These are phyloP conservation scores for Periophthalmodon schlosseri DNA, from an alignment of 2,113 vertebrate species.

Conservation along the genomic window DNA sequence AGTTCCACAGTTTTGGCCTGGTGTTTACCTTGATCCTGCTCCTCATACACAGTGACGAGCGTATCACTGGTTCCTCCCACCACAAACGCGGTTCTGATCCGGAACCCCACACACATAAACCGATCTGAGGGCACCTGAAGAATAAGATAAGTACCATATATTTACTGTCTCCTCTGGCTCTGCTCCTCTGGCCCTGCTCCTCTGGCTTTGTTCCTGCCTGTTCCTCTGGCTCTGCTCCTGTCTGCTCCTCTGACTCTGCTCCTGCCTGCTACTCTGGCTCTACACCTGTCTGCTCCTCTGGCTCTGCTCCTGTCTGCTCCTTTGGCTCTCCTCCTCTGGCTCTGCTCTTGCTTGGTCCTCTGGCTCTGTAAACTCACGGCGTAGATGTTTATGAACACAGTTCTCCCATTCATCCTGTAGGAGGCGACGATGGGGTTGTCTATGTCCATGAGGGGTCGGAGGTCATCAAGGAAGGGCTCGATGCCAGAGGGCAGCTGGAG, in stretches of 20 bases:
- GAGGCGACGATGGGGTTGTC: conserved; percentile 78
- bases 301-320: too few relatives aligned
- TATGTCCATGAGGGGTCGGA: conserved; percentile 77
- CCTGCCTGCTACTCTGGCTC: too few relatives aligned
- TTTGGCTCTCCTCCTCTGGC: background rate
- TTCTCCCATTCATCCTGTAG: conserved; percentile 81
- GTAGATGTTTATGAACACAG: conserved; percentile 82
- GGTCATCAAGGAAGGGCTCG: conserved; percentile 79
- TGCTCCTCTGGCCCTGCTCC: too few relatives aligned
- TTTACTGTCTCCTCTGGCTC: background rate
- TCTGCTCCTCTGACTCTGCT: too few relatives aligned
- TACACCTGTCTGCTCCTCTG: too few relatives aligned
- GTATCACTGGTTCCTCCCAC: conserved; percentile 43
- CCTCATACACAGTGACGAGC: conserved; percentile 54
- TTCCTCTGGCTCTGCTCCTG: too few relatives aligned
- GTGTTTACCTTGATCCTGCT: conserved; percentile 57
- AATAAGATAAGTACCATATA: background rate
- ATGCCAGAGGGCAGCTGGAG: conserved; percentile 88
- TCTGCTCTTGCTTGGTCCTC: background rate
- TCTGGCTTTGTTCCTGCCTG: background rate
- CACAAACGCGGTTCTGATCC: conserved; percentile 40
- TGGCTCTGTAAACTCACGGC: conserved; percentile 70
- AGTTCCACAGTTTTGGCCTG: too few relatives aligned
- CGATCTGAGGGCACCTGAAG: conserved; percentile 42
- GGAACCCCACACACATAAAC: conserved; percentile 59